Conservation (phyloP, 2,797 vertebrate species). For the Crypturellus tataupa region DNA sequence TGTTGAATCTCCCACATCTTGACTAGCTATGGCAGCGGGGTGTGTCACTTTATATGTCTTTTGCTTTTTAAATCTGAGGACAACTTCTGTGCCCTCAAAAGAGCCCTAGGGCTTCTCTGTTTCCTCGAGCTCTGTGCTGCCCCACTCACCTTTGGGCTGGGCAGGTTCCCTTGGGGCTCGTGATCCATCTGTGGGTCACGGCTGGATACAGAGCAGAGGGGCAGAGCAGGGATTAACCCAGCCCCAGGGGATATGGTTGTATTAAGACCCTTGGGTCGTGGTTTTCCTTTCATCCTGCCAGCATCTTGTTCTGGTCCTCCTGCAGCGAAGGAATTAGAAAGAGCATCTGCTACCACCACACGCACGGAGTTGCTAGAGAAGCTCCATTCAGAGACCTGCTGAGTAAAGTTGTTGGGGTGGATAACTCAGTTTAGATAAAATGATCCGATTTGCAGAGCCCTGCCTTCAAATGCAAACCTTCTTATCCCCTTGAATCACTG, state of each 20-base stretch:
- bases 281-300: slow-evolving; percentile 27
- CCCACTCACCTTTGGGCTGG: neutral
- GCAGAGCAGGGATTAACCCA: slow-evolving; percentile 33
- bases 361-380: neutral
- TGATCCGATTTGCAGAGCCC: neutral
- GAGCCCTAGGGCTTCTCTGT: neutral
- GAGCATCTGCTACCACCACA: neutral
- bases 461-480: neutral
- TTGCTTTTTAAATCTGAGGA: neutral
- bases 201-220: neutral
- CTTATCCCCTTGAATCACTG: neutral
- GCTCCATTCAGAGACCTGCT: neutral
- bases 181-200: slow-evolving; percentile 1
- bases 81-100: neutral
- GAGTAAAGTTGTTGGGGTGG: neutral
- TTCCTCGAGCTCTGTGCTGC: neutral
- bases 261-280: slow-evolving; percentile 38
- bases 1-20: slow-evolving; percentile 60
- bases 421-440: slow-evolving; percentile 14
- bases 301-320: neutral
- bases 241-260: slow-evolving; percentile 33
- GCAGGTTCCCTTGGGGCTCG: neutral
- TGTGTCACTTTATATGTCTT: neutral
- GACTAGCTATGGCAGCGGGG: neutral
- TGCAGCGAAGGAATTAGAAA: slow-evolving; percentile 45